These are phyloP conservation scores for Karalla daura DNA, from an alignment of 2,797 vertebrate species.

Conservation along the genomic window DNA sequence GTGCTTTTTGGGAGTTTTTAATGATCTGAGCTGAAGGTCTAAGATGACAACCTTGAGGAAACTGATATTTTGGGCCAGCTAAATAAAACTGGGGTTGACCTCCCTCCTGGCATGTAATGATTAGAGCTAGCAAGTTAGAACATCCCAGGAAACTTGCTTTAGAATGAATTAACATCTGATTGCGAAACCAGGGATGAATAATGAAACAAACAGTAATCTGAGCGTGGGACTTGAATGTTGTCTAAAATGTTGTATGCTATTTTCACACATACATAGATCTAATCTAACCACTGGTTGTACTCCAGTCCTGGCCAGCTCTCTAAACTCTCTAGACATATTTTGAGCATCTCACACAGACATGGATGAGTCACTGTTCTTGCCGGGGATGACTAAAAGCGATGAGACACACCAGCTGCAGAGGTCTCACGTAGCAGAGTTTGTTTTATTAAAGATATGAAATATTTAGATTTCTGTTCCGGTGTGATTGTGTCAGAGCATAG, in stretches of 20 bases:
- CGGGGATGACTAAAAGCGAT: conserved; percentile 40
- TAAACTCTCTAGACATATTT: conserved; percentile 41
- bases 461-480: conserved; percentile 41
- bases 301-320: background rate
- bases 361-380: conserved; percentile 54
- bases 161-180: background rate
- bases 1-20: background rate
- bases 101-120: background rate
- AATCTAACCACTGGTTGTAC: background rate
- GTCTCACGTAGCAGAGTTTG: conserved; percentile 21
- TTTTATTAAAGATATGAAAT: conserved; percentile 57
- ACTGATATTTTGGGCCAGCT: background rate
- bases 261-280: conserved; percentile 34
- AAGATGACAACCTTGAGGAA: background rate
- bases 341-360: conserved; percentile 18
- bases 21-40: background rate
- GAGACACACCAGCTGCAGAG: conserved; percentile 14
- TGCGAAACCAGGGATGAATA: background rate
- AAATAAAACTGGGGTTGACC: background rate
- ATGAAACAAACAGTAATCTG: conserved; percentile 1
- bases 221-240: conserved; percentile 9
- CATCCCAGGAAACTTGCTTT: background rate
- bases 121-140: background rate
- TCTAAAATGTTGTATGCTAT: background rate
- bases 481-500: conserved; percentile 33